phyloP scores from a whole-genome alignment of 2,888 invertebrate species.

The Geophilus truncorum region DNA sequence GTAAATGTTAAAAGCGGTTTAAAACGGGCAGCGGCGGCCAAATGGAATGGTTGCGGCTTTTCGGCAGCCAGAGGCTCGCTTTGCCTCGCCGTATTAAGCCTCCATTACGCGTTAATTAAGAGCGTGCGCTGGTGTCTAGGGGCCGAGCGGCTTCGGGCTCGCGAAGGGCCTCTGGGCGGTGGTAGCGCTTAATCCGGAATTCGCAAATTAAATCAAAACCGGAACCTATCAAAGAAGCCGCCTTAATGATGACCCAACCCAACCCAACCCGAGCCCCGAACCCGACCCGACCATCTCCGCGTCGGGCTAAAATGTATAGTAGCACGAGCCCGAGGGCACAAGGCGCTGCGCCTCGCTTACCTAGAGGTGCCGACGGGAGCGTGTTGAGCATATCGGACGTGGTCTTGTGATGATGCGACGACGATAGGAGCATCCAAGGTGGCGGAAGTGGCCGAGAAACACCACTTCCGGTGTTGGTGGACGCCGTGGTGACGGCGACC shows the following conservation, averaged over 20 bases:
- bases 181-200: conserved; percentile 41
- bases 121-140: conserved; percentile 38
- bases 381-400: not conserved
- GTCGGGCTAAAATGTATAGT: not conserved
- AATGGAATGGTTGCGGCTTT: not conserved
- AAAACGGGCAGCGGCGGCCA: not conserved
- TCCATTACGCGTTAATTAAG: conserved; percentile 37
- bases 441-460: not conserved
- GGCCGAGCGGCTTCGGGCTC: not conserved
- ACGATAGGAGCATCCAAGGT: not conserved
- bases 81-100: not conserved
- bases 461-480: not conserved
- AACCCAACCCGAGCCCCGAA: conserved; percentile 38
- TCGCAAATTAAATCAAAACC: conserved; percentile 42
- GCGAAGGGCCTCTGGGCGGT: conserved; percentile 28
- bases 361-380: conserved; percentile 29
- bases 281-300: conserved; percentile 32
- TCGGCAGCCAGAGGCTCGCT: not conserved
- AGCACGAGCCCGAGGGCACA: too few relatives aligned
- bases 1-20: not conserved
- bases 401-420: conserved; percentile 10
- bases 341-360: conserved; percentile 14
- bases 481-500: not conserved
- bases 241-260: conserved; percentile 41
- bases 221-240: conserved; percentile 42